phyloP scores from a whole-genome alignment of 1,140 invertebrate genomes.

The Limonius californicus region DNA sequence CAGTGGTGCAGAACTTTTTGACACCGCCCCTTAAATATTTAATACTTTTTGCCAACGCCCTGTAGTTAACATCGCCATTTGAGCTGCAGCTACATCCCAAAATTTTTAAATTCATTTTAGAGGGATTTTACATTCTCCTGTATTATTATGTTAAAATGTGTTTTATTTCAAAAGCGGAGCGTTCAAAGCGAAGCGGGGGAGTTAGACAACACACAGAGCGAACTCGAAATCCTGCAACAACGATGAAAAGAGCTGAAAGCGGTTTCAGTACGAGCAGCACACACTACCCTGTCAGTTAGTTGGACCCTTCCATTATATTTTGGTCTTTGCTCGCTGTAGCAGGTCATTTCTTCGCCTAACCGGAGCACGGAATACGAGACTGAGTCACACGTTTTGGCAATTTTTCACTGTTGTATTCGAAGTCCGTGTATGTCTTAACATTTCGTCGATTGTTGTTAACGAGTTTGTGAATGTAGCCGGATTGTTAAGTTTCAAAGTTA shows the following conservation, averaged over 20 bases:
- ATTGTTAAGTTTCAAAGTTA: neutral
- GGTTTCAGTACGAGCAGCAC: neutral
- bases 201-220: conserved; percentile 12
- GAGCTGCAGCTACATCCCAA: too few species aligned
- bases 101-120: too few species aligned
- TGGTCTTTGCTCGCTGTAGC: neutral
- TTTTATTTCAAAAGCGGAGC: too few species aligned
- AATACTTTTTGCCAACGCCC: too few species aligned
- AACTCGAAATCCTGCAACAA: neutral
- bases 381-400: neutral
- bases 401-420: neutral
- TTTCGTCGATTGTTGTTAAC: neutral
- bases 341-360: conserved; percentile 1
- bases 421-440: neutral
- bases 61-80: too few species aligned
- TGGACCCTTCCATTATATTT: conserved; percentile 18
- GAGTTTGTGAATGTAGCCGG: neutral
- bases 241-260: neutral
- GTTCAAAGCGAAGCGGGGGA: too few species aligned
- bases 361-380: neutral
- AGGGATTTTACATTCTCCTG: too few species aligned
- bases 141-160: too few species aligned
- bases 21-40: too few species aligned
- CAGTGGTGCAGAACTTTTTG: too few species aligned
- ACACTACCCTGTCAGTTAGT: neutral